phyloP scores from a whole-genome alignment of 2,888 invertebrate species.

The Amorpha juglandis region DNA sequence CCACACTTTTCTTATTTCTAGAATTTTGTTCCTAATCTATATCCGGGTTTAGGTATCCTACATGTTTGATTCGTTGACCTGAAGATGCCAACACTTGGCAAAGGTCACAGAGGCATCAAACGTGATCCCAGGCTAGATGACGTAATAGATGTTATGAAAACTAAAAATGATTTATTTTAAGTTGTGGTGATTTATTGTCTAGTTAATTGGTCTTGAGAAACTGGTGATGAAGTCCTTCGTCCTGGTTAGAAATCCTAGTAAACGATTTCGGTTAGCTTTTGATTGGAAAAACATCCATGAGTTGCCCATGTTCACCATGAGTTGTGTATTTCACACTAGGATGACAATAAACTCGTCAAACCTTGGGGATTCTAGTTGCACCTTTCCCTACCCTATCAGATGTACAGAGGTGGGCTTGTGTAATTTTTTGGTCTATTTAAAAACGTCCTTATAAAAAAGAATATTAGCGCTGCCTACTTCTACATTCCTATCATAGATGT shows the following conservation, averaged over 20 bases:
- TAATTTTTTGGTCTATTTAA: not conserved
- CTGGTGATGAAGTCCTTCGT: too few species aligned
- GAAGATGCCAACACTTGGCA: not conserved
- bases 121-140: not conserved
- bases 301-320: too few species aligned
- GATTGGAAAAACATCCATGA: too few species aligned
- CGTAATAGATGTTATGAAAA: not conserved
- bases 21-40: slow-evolving; percentile 20
- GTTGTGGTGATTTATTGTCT: too few species aligned
- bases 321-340: too few species aligned
- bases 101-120: not conserved
- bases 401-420: too few species aligned
- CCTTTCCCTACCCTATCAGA: too few species aligned
- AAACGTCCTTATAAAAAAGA: not conserved
- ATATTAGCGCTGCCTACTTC: not conserved
- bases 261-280: too few species aligned
- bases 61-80: slow-evolving; percentile 2
- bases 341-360: too few species aligned
- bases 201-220: too few species aligned
- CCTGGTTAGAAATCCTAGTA: too few species aligned
- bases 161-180: not conserved
- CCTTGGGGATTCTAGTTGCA: too few species aligned
- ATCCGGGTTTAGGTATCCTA: slow-evolving; percentile 20
- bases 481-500: not conserved
- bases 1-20: slow-evolving; percentile 13